A percentile compares a stretch with the other conserved stretches of the same genome.
Evolutionary conservation across 1,140 invertebrate species (phyloP).

Genomic region (Drosophila jambulina): DNA sequence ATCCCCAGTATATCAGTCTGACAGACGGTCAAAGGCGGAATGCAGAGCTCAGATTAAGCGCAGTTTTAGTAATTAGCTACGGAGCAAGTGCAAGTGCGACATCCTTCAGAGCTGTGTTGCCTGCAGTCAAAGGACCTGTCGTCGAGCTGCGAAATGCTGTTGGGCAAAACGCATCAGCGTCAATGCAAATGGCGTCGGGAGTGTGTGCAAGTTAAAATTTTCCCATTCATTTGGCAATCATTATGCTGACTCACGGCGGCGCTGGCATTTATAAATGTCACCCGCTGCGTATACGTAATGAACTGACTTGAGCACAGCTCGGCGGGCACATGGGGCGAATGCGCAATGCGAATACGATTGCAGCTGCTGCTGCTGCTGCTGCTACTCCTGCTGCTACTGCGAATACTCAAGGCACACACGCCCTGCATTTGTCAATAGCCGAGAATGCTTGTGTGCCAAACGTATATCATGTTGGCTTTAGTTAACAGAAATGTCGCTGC

Average conservation of each 20-base stretch:
- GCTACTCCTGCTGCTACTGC: background rate
- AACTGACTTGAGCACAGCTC: conserved; percentile 31
- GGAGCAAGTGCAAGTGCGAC: conserved; percentile 21
- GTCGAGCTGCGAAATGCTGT: conserved; percentile 28
- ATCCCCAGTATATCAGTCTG: conserved; percentile 12
- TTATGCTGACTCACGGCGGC: conserved; percentile 43
- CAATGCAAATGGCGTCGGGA: conserved; percentile 38
- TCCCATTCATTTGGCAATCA: conserved; percentile 74
- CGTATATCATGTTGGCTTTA: conserved; percentile 75
- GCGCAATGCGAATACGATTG: conserved; percentile 27
- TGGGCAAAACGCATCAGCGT: conserved; percentile 31
- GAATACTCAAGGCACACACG: conserved; percentile 25
- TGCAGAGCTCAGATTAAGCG: conserved; percentile 41
- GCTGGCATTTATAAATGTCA: conserved; percentile 75
- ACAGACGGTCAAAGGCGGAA: conserved; percentile 26
- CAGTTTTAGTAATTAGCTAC: conserved; percentile 65
- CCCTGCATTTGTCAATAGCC: conserved; percentile 73
- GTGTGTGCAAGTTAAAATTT: conserved; percentile 57
- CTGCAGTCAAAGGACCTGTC: conserved; percentile 26
- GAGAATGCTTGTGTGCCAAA: conserved; percentile 49
- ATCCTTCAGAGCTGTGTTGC: conserved; percentile 9
- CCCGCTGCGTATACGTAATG: conserved; percentile 61
- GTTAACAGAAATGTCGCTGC: conserved; percentile 69
- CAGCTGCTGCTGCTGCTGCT: background rate
- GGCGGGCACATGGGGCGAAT: conserved; percentile 10